Evolutionary conservation across 1,140 invertebrate genomes (phyloP).

Genomic region (Oncopeltus fasciatus): DNA sequence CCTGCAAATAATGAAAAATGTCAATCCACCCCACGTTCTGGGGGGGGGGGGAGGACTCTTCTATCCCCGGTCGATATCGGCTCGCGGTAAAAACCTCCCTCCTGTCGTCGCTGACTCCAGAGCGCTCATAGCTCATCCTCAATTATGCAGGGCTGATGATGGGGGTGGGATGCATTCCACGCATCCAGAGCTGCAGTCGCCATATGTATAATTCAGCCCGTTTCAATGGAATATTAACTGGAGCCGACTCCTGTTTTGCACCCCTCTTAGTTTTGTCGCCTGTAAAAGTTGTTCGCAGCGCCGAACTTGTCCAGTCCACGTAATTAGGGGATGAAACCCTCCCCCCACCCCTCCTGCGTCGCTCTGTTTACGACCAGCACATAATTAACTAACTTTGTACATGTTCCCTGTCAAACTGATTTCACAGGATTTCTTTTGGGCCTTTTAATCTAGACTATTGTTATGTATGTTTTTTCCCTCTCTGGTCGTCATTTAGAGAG

Average conservation of each 20-base stretch:
- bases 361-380: slow-evolving; percentile 1
- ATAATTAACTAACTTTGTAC: slow-evolving; percentile 10
- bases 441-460: too few relatives aligned
- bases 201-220: slow-evolving; percentile 5
- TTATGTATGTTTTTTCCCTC: too few relatives aligned
- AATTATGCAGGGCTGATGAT: not conserved
- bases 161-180: not conserved
- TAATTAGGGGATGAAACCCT: not conserved
- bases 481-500: too few relatives aligned
- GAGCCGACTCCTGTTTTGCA: too few relatives aligned
- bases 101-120: not conserved
- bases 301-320: not conserved
- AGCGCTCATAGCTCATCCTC: not conserved
- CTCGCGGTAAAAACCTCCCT: not conserved
- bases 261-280: not conserved
- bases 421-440: too few relatives aligned
- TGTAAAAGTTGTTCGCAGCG: not conserved
- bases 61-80: slow-evolving; percentile 2
- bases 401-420: not conserved
- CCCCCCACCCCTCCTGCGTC: too few relatives aligned
- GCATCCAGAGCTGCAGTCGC: not conserved
- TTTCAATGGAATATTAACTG: too few relatives aligned
- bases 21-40: not conserved
- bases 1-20: slow-evolving; percentile 6
- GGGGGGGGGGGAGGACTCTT: not conserved